Evolutionary conservation across 2,888 invertebrate genomes (phyloP), one percentile per base, ranked within the genome.

Genomic region (Neoaliturus tenellus): DNA sequence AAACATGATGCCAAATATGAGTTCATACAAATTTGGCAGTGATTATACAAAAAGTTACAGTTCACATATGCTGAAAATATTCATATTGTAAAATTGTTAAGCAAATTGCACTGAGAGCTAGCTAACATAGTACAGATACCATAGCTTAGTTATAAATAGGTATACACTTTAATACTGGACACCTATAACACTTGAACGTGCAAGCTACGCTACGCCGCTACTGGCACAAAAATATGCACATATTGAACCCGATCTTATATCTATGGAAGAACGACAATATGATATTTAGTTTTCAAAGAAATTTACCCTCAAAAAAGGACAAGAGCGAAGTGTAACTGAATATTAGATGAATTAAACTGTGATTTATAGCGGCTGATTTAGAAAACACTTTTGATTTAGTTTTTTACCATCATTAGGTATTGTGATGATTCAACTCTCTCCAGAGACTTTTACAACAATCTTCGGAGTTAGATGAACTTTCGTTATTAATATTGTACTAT

Each of bases 191-290:
- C 33, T 51, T 31, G 55, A 78, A 78, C 48, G 78, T 75, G 28
- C 33, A 33, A 51, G 31, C 55, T 35, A 51, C 14, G 48, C 75
- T 75, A 51, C 23, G 25, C 17, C 14, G 20, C 78, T 78, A 78
- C 55, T 35, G 78, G 78, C 78, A 78, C 78, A 78, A 78, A 78
- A 78, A 78, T 78, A 78, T 78, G 78, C 78, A 55, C 78, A 55
- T 28, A 31, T 78, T 78, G 78, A 28, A 55, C 78, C 78, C 78
- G 31, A 20, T 23, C 75, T 75, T 78, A 78, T 35, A 48, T n/a
- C 55, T 78, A 78, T 55, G 78, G 78, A 78, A 78, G 55, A 78
- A 78, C 71, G n/a, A 71, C 23, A 23, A 41, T 39, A 35, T 71
- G 71, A 39, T 71, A 71, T 71, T 39, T 35, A 71, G 39, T 28